phyloP scores from a whole-genome alignment of 1,140 invertebrate species.

The Bombus pyrosoma region DNA sequence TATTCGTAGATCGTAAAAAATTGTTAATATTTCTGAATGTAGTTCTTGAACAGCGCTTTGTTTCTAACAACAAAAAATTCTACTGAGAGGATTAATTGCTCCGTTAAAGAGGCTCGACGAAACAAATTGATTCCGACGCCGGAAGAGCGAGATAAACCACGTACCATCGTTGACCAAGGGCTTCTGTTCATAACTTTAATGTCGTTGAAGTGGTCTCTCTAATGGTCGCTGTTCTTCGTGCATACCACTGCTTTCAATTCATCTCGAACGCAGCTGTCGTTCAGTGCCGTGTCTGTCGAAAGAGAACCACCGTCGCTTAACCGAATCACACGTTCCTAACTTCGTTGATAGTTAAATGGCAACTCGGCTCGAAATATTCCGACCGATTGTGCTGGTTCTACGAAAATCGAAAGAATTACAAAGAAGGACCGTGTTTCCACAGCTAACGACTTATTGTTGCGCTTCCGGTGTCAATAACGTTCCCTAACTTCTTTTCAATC shows the following conservation, averaged over 20 bases:
- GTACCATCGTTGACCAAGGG: constrained; percentile 5
- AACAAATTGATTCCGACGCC: constrained; percentile 18
- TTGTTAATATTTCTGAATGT: neutral
- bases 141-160: constrained; percentile 13
- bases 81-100: neutral
- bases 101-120: neutral
- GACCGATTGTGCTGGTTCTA: neutral
- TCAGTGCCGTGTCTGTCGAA: constrained; percentile 22
- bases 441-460: constrained; percentile 2
- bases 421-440: neutral
- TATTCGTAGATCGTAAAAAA: neutral
- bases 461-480: constrained; percentile 2
- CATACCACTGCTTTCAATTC: constrained; percentile 47
- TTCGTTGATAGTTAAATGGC: neutral
- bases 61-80: neutral
- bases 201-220: constrained; percentile 40
- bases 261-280: constrained; percentile 47
- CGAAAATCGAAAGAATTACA: neutral
- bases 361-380: neutral
- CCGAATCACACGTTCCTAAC: neutral
- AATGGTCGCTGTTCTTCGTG: constrained; percentile 7
- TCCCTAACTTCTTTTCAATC: neutral
- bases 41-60: neutral
- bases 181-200: constrained; percentile 46
- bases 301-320: neutral